A percentile compares a stretch with the other conserved stretches of the same genome.
Evolutionary conservation across 2,113 vertebrate species (phyloP).

Genomic region (Cairina moschata): DNA sequence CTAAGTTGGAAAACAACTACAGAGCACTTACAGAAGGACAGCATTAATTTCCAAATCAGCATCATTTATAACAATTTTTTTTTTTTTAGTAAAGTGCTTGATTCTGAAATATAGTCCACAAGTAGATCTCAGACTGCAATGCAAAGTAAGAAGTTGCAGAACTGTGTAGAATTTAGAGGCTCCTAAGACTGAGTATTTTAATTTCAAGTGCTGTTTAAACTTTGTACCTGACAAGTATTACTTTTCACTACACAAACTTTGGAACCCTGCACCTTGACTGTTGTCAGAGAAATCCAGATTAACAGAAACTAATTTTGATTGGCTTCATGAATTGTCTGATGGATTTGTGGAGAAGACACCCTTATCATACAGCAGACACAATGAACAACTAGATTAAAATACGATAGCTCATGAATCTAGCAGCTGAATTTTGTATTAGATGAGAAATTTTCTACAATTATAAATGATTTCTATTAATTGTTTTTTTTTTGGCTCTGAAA

Average conservation of each 20-base stretch:
- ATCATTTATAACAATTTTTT: background rate
- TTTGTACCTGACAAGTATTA: constrained; percentile 5
- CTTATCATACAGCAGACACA: background rate
- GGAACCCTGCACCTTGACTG: background rate
- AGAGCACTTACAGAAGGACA: background rate
- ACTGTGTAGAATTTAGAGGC: background rate
- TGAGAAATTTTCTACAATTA: background rate
- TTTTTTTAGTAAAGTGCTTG: background rate
- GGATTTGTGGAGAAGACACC: constrained; percentile 3
- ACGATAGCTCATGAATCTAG: background rate
- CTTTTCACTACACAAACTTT: background rate
- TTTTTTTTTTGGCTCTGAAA: background rate
- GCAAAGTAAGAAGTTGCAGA: background rate
- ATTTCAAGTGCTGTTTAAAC: background rate
- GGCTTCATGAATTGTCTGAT: background rate
- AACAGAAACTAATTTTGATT: constrained; percentile 11
- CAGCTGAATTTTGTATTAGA: background rate
- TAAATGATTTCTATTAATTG: background rate
- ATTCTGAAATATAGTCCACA: background rate
- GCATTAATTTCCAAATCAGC: background rate
- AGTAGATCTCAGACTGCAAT: background rate
- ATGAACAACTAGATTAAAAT: background rate
- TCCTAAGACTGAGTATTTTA: background rate
- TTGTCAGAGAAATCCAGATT: background rate
- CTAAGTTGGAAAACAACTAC: background rate